These are phyloP conservation scores for Gambusia affinis DNA, from an alignment of 2,113 vertebrate species.

Conservation along the genomic window DNA sequence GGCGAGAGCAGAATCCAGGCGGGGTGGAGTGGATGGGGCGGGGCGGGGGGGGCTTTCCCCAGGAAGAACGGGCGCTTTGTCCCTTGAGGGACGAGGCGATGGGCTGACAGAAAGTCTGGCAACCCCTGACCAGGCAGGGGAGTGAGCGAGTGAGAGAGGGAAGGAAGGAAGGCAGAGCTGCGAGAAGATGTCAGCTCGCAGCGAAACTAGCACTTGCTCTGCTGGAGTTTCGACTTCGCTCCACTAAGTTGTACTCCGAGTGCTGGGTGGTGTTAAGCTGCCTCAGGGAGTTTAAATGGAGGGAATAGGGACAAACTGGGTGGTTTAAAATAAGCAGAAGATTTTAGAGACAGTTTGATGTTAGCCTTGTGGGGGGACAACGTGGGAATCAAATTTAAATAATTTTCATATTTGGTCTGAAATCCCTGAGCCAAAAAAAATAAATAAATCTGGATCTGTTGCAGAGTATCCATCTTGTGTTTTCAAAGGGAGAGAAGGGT, in stretches of 20 bases:
- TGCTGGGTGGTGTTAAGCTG: neutral
- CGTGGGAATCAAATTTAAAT: neutral
- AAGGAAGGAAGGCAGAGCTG: slow-evolving; percentile 23
- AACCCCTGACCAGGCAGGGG: slow-evolving; percentile 67
- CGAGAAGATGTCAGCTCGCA: slow-evolving; percentile 30
- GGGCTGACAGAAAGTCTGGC: slow-evolving; percentile 77
- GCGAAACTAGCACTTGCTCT: slow-evolving; percentile 30
- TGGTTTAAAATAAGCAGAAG: neutral
- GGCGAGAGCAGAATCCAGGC: slow-evolving; percentile 77
- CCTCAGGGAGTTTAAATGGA: slow-evolving; percentile 15
- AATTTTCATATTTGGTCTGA: neutral
- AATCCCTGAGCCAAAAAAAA: too few species aligned
- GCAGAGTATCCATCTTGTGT: neutral
- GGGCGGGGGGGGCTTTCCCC: slow-evolving; percentile 82
- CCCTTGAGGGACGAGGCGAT: slow-evolving; percentile 69
- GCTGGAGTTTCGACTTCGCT: slow-evolving; percentile 37
- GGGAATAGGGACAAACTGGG: neutral
- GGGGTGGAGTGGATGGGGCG: slow-evolving; percentile 59
- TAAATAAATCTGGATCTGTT: too few species aligned
- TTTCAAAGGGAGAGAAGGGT: neutral
- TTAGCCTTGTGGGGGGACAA: too few species aligned
- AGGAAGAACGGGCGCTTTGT: slow-evolving; percentile 81
- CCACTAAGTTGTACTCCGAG: neutral
- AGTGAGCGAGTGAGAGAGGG: slow-evolving; percentile 4
- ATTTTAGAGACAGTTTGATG: too few species aligned